These are phyloP conservation scores for Rhorus exstirpatorius DNA, from an alignment of 2,888 invertebrate species.

Conservation along the genomic window DNA sequence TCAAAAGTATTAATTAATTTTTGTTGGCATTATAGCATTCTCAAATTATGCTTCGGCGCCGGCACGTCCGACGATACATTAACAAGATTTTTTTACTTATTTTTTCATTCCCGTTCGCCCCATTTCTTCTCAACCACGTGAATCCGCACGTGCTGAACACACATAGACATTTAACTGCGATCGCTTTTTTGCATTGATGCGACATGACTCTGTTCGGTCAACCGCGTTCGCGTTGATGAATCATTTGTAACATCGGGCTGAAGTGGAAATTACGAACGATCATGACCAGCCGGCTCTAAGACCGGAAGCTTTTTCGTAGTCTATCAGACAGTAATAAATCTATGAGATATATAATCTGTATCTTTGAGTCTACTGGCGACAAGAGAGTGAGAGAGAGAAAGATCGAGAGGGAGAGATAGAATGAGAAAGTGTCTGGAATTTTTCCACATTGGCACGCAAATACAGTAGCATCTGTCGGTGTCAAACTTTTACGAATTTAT, in stretches of 20 bases:
- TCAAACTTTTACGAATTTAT: not conserved
- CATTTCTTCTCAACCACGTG: slow-evolving; percentile 51
- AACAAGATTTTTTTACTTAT: not conserved
- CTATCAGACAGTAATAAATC: slow-evolving; percentile 37
- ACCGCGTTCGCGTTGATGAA: slow-evolving; percentile 47
- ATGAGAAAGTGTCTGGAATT: no score
- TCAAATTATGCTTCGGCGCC: slow-evolving; percentile 13
- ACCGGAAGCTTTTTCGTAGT: slow-evolving; percentile 46
- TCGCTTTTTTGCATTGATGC: slow-evolving; percentile 59
- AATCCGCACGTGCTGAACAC: slow-evolving; percentile 60
- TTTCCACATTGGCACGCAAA: slow-evolving; percentile 2
- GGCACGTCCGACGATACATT: not conserved
- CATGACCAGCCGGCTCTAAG: slow-evolving; percentile 6
- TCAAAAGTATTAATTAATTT: no score
- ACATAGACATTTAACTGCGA: slow-evolving; percentile 27
- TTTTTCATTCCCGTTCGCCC: not conserved
- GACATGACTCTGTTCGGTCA: slow-evolving; percentile 15
- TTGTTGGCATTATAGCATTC: not conserved
- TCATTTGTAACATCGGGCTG: slow-evolving; percentile 46
- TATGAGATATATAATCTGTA: slow-evolving; percentile 25
- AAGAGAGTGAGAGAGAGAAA: not conserved
- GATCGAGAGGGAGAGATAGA: not conserved
- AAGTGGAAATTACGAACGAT: slow-evolving; percentile 10
- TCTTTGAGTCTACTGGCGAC: slow-evolving; percentile 9
- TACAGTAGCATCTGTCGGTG: not conserved